A percentile compares a stretch with the other conserved stretches of the same genome.
Evolutionary conservation across 2,888 invertebrate species (phyloP).

Genomic region (Strigamia maritima): DNA sequence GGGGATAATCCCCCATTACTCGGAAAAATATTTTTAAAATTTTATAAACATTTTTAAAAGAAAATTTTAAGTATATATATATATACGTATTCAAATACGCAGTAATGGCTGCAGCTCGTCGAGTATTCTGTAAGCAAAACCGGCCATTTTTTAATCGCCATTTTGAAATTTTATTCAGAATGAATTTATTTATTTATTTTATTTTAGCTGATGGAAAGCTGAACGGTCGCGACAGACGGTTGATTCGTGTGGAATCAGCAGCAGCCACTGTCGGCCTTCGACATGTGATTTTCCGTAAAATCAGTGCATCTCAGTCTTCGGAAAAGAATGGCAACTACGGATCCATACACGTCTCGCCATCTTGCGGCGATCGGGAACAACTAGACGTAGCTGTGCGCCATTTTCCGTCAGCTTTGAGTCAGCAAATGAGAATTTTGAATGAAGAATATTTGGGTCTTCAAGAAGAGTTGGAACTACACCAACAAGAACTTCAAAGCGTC

Average conservation of each 20-base stretch:
- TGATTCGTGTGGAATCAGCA: background rate
- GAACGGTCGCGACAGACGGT: too few relatives aligned
- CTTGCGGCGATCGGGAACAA: constrained; percentile 4
- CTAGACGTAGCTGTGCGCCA: background rate
- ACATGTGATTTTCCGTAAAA: too few relatives aligned
- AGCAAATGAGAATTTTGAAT: too few relatives aligned
- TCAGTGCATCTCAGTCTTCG: too few relatives aligned
- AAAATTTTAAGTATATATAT: background rate
- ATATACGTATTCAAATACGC: background rate
- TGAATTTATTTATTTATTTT: too few relatives aligned
- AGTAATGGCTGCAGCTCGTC: background rate
- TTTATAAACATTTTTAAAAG: background rate
- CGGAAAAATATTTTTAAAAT: too few relatives aligned
- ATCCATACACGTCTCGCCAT: background rate
- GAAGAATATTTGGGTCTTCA: constrained; percentile 1
- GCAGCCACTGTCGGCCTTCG: background rate
- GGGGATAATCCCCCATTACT: too few relatives aligned
- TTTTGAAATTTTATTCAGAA: too few relatives aligned
- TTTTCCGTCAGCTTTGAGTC: background rate
- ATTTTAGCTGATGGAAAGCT: too few relatives aligned
- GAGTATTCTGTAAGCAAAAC: background rate
- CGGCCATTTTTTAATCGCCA: background rate
- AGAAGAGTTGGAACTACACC: background rate
- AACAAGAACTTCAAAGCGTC: background rate
- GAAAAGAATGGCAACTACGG: constrained; percentile 17